Evolutionary conservation across 2,113 vertebrate genomes (phyloP).

Genomic region (Callipepla californica): DNA sequence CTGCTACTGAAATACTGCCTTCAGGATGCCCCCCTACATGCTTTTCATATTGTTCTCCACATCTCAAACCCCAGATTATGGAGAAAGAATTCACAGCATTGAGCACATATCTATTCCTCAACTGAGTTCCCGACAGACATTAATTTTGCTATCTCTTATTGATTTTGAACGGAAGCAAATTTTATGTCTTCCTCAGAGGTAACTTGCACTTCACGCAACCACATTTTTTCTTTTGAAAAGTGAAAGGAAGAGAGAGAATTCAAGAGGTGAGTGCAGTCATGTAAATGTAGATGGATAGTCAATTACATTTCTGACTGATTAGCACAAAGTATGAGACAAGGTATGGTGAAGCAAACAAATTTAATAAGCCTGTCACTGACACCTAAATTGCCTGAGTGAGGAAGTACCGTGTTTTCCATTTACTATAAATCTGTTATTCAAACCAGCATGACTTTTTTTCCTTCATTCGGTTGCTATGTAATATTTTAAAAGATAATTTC

Average conservation of each 20-base stretch:
- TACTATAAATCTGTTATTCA: neutral
- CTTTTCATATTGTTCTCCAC: neutral
- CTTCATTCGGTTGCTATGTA: neutral
- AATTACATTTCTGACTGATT: neutral
- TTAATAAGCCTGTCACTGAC: neutral
- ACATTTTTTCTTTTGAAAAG: neutral
- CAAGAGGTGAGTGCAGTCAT: neutral
- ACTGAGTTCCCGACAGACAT: neutral
- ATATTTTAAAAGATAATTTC: neutral
- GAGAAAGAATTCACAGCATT: neutral
- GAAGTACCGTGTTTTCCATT: neutral
- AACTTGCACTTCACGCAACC: neutral
- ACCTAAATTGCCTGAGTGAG: neutral
- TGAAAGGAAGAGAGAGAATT: neutral
- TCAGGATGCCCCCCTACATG: neutral
- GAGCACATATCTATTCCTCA: neutral
- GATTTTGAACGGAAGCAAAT: neutral
- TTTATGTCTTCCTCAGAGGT: neutral
- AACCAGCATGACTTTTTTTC: neutral
- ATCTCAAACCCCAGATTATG: neutral
- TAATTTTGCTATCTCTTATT: fast-evolving
- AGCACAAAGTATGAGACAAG: neutral
- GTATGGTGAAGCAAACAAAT: neutral
- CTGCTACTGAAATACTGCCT: neutral
- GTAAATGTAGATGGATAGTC: neutral